Percentiles rank a stretch among this genome's conserved stretches.
Conservation (phyloP, 2,888 invertebrate genomes). For the Petrophora chlorosata region DNA sequence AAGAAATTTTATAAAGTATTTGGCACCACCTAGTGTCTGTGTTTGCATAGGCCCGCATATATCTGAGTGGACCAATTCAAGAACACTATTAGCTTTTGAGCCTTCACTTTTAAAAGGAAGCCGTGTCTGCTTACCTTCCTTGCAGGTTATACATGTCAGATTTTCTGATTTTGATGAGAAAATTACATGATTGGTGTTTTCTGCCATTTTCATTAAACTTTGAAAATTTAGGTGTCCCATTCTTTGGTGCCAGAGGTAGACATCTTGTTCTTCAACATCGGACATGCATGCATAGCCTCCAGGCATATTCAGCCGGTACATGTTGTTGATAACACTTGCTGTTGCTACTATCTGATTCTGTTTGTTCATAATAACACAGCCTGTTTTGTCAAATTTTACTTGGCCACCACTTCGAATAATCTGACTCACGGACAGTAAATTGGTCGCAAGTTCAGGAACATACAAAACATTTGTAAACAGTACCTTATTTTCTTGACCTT, state of each 20-base stretch:
- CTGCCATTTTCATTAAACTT: conserved; percentile 31
- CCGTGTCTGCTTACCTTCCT: conserved; percentile 32
- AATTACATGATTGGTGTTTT: conserved; percentile 30
- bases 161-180: neutral
- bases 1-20: conserved; percentile 35
- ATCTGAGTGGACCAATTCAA: conserved; percentile 34
- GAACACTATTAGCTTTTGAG: conserved; percentile 15
- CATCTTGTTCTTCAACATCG: conserved; percentile 11
- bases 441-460: conserved; percentile 35
- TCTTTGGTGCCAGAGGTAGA: conserved; percentile 25
- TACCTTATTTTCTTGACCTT: neutral
- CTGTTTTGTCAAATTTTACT: neutral
- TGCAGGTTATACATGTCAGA: conserved; percentile 26
- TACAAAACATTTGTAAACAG: conserved; percentile 35
- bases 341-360: neutral
- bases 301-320: conserved; percentile 15
- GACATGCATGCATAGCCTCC: neutral
- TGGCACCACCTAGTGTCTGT: conserved; percentile 29
- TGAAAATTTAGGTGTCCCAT: conserved; percentile 36
- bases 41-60: conserved; percentile 38
- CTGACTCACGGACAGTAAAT: conserved; percentile 37
- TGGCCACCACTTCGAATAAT: conserved; percentile 10
- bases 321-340: too few relatives aligned
- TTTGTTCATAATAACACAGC: neutral
- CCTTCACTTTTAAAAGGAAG: conserved; percentile 31